A percentile compares a stretch with the other conserved stretches of the same genome.
Conservation (phyloP, 2,888 invertebrate genomes). For the Sipunculus nudus region DNA sequence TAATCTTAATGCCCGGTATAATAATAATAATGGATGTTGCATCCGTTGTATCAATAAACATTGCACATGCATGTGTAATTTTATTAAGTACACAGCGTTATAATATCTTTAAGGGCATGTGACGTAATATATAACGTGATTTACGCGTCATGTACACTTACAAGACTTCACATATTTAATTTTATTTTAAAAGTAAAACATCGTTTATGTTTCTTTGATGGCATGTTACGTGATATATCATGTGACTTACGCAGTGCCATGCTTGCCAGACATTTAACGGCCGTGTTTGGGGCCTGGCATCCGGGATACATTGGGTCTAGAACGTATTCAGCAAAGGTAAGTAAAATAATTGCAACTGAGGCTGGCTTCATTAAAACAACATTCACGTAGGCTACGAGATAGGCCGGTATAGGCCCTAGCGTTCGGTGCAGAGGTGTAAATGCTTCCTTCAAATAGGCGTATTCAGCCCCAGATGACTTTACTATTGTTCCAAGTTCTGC, state of each 20-base stretch:
- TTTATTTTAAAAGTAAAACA: too few relatives aligned
- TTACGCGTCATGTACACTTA: background rate
- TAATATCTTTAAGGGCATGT: background rate
- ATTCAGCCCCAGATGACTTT: conserved; percentile 81
- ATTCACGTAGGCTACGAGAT: conserved; percentile 74
- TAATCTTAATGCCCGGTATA: background rate
- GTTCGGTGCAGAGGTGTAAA: conserved; percentile 10
- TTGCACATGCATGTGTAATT: too few relatives aligned
- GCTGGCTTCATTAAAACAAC: conserved; percentile 61
- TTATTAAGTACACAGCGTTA: too few relatives aligned
- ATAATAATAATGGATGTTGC: background rate
- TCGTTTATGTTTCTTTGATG: too few relatives aligned
- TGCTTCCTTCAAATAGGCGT: conserved; percentile 80
- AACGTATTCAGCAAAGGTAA: conserved; percentile 59
- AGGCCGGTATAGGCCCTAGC: conserved; percentile 67
- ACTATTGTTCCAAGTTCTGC: conserved; percentile 83
- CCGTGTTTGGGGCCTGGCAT: conserved; percentile 21
- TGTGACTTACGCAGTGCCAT: conserved; percentile 73
- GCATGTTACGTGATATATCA: too few relatives aligned
- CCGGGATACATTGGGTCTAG: conserved; percentile 51
- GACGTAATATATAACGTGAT: background rate
- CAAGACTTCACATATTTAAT: background rate
- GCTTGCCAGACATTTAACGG: conserved; percentile 44
- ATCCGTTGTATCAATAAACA: background rate
- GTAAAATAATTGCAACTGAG: conserved; percentile 68